Percentiles rank a stretch among this genome's conserved stretches.
phyloP scores from a whole-genome alignment of 2,888 invertebrate genomes.

The Cistogaster globosa region DNA sequence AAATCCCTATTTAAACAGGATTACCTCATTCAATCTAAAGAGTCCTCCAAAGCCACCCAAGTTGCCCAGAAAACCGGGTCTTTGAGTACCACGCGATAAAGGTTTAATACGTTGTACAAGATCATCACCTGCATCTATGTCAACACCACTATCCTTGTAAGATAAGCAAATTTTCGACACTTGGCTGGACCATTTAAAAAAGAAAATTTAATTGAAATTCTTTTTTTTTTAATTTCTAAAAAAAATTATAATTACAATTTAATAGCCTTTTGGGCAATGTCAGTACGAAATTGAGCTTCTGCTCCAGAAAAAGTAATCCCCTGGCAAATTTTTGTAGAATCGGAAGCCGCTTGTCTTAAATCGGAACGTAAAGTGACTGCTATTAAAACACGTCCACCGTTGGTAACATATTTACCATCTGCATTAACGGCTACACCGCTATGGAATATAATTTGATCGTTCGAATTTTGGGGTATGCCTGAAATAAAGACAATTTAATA shows the following conservation, averaged over 20 bases:
- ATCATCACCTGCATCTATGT: conserved; percentile 95
- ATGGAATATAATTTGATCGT: conserved; percentile 88
- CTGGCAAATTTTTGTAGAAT: conserved; percentile 89
- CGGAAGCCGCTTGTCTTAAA: conserved; percentile 88
- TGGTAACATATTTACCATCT: conserved; percentile 88
- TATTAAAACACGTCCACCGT: conserved; percentile 95
- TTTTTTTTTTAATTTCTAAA: not conserved
- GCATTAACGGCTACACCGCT: conserved; percentile 89
- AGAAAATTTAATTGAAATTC: not conserved
- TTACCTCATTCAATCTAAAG: conserved; percentile 90
- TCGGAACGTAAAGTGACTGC: conserved; percentile 88
- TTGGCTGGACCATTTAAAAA: conserved; percentile 37
- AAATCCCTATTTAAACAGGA: conserved; percentile 5
- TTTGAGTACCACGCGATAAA: conserved; percentile 89
- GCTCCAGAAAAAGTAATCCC: conserved; percentile 91
- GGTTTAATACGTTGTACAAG: conserved; percentile 93
- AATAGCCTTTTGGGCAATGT: conserved; percentile 95
- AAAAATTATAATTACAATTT: conserved; percentile 85
- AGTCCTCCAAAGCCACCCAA: conserved; percentile 97
- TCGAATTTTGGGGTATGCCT: conserved; percentile 84
- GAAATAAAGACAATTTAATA: conserved; percentile 52
- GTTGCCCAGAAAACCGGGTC: conserved; percentile 90
- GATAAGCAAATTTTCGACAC: conserved; percentile 84
- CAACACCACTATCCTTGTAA: conserved; percentile 95
- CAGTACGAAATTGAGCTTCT: conserved; percentile 92